phyloP scores from a whole-genome alignment of 2,888 invertebrate species.

The Acanthoscelides obtectus region DNA sequence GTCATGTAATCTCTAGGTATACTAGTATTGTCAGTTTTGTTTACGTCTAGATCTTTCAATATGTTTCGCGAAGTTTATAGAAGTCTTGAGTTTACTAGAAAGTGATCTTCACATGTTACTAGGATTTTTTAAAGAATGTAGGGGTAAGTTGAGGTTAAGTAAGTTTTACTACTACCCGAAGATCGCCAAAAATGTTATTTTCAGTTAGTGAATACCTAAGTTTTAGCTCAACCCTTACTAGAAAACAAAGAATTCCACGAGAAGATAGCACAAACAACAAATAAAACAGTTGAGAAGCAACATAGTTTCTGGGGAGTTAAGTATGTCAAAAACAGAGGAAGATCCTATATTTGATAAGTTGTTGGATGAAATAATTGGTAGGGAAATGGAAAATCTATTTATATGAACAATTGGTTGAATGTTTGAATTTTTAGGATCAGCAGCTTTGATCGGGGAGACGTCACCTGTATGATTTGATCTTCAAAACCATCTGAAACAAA shows the following conservation, averaged over 20 bases:
- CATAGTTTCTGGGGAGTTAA: conserved; percentile 40
- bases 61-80: no score
- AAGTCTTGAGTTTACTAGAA: no score
- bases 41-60: no score
- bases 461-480: no score
- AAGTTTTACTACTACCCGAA: no score
- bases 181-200: no score
- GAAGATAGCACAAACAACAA: conserved; percentile 53
- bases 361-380: conserved; percentile 47
- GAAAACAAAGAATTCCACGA: conserved; percentile 52
- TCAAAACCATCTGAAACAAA: no score
- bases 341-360: conserved; percentile 52
- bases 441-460: conserved; percentile 4
- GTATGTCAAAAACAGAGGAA: conserved; percentile 49
- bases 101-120: no score
- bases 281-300: conserved; percentile 42
- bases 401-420: not conserved
- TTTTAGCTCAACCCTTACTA: conserved; percentile 45
- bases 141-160: no score
- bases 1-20: no score
- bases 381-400: not conserved
- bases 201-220: conserved; percentile 1
- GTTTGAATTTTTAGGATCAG: conserved; percentile 6
- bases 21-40: no score
- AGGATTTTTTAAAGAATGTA: no score